Base-by-base conservation (phyloP, 1,140 invertebrate genomes). In the Apolygus lucorum region DNA sequence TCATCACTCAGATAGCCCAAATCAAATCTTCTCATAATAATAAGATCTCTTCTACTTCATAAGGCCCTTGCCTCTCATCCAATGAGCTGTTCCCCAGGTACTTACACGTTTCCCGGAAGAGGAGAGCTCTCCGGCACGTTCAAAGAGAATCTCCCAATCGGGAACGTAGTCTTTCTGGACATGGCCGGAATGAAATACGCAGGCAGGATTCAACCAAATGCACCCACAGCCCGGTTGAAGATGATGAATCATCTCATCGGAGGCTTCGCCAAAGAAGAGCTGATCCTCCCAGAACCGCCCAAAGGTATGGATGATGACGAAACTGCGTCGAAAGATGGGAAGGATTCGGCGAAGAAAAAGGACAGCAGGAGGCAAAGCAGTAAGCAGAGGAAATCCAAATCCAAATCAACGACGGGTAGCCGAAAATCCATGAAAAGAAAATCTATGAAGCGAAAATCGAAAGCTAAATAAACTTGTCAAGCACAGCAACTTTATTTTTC, bases 151-250 rank as follows among this genome's bases (percentile, higher is more conserved):
- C 22, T 59, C 13, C 54, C 54, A 59, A 22, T 13, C 11, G 54
- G 54, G 11, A 21, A 59, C 54, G 54, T 59, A 4, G 22, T 24
- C 4, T 59, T 59, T 59, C 54, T 59, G 54, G 54, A 59, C 54
- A 59, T 59, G 54, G 11, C 54, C 11, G 54, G 54, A 4, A 59
- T 59, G 54, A 59, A 59, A 59, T 59, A 59, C 54, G 22, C 22
- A 8, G 54, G 54, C 2, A 13, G 54, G 54, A 22, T 59, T 17
- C 2, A 59, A 11, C 22, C 54, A 4, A 4, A 24, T 4, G 54
- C 11, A 4, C 2, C 8, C 11, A 59, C 54, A 24, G 54, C 22
- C 4, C 11, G 54, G 22, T 4, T 59, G 13, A 59, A 59, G 22
- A 59, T 59, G 54, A 11, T 59, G 54, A 59, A 59, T 24, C 54